Base-by-base conservation (phyloP, 2,888 invertebrate species). In the Cataglyphis rosenhaueri region DNA sequence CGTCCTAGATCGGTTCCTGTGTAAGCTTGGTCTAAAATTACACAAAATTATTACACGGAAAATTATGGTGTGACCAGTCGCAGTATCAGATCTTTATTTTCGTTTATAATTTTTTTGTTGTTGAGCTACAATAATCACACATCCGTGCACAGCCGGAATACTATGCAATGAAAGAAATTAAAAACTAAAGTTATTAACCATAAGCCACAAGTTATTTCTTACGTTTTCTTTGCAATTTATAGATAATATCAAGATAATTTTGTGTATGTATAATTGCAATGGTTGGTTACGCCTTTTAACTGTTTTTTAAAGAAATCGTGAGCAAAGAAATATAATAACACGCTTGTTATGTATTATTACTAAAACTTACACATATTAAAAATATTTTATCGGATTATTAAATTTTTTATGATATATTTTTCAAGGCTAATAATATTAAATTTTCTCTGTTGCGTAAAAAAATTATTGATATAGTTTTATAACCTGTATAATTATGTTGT, bases 1-100 rank as follows among this genome's bases (percentile, higher is more conserved):
- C 78, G 85, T 85, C 74, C 78, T 79, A 66, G 78, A 82, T 83
- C 83, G 32, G 48, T 41, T 38, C 18, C n/a, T 32, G 21, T n/a
- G 73, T 61, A 29, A 78, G 66, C n/a, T 61, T 35, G 61, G 65
- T 68, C 35, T 61, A 74, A 48, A 85, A 79, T 84, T 84, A 66
- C n/a, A 32, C 18, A 3, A 8, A 70, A 70, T 70, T 70, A 55
- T 55, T 44, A 21, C 59, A 25, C n/a, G 68, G n/a, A 59, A 38
- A 79, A 85, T 79, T 83, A 48, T 57, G 10, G 52, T 44, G 52
- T 55, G 29, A 83, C 59, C 29, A 48, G 73, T 41, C 64, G 76
- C 83, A 10, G 32, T 85, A 83, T 78, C 68, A 64, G 41, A 59
- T 38, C 29, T 57, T 8, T 35, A 25, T 59, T 21, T 18, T 57